Percentiles rank a stretch among this genome's conserved stretches.
Evolutionary conservation across 1,140 invertebrate species (phyloP).

Genomic region (Drosophila auraria): DNA sequence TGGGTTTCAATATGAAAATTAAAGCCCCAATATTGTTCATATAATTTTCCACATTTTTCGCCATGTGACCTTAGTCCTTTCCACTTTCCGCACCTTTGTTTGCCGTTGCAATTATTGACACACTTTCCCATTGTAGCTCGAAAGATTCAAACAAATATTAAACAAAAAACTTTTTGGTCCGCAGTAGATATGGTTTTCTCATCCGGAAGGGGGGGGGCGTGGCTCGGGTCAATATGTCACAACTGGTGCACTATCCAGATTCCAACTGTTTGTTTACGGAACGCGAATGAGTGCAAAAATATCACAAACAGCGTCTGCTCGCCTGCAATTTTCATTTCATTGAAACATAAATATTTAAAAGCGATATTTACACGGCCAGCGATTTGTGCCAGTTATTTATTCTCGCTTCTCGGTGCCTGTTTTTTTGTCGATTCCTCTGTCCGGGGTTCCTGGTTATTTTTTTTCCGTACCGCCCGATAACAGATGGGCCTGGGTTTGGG

Average conservation of each 20-base stretch:
- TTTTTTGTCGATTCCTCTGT: constrained; percentile 23
- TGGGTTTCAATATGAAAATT: background rate
- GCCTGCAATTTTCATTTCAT: constrained; percentile 67
- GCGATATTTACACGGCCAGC: constrained; percentile 62
- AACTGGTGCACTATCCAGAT: constrained; percentile 48
- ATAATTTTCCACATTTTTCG: constrained; percentile 31
- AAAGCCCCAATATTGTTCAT: constrained; percentile 5
- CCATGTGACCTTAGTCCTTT: constrained; percentile 15
- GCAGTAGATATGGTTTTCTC: constrained; percentile 25
- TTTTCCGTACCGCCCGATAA: constrained; percentile 56
- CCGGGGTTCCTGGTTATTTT: constrained; percentile 7
- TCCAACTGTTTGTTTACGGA: constrained; percentile 58
- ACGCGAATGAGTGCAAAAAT: constrained; percentile 50
- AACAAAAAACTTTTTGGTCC: constrained; percentile 17
- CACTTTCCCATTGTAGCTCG: constrained; percentile 63
- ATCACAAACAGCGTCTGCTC: constrained; percentile 46
- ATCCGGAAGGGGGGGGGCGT: constrained; percentile 8
- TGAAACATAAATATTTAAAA: constrained; percentile 82
- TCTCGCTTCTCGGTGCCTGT: constrained; percentile 17
- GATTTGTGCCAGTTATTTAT: constrained; percentile 71
- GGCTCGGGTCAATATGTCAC: constrained; percentile 75
- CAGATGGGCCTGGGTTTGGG: constrained; percentile 65
- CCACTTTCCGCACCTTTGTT: constrained; percentile 35
- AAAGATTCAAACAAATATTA: constrained; percentile 55
- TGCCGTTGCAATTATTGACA: constrained; percentile 75